phyloP scores from a whole-genome alignment of 2,888 invertebrate genomes.

The Macrosoma leucophasiata region DNA sequence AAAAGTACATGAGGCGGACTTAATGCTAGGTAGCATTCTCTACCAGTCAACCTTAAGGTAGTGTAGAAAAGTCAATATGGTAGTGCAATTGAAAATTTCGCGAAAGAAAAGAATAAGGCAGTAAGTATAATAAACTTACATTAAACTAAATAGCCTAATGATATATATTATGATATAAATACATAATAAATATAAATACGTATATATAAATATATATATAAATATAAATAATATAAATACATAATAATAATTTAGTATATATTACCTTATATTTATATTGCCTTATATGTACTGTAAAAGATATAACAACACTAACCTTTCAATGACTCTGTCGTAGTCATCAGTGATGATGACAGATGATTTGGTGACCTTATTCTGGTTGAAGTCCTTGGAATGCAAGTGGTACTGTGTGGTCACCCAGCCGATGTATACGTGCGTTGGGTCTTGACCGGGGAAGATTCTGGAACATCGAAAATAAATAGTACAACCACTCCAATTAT shows the following conservation, averaged over 20 bases:
- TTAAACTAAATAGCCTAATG: too few relatives aligned
- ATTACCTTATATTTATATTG: neutral
- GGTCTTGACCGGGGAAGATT: slow-evolving; percentile 96
- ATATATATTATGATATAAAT: too few relatives aligned
- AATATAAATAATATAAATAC: neutral
- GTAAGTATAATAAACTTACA: too few relatives aligned
- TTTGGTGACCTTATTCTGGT: slow-evolving; percentile 89
- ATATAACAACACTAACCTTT: slow-evolving; percentile 73
- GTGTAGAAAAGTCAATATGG: too few relatives aligned
- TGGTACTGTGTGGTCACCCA: slow-evolving; percentile 99
- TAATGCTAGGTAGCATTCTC: too few relatives aligned
- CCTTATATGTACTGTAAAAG: neutral
- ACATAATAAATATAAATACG: slow-evolving; percentile 17
- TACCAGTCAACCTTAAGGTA: too few relatives aligned
- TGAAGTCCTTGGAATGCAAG: slow-evolving; percentile 92
- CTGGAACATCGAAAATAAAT: too few relatives aligned
- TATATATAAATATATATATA: neutral
- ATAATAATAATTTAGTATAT: neutral
- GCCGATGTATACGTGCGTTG: slow-evolving; percentile 95
- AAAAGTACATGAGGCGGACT: too few relatives aligned
- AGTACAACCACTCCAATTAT: too few relatives aligned
- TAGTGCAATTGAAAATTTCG: too few relatives aligned
- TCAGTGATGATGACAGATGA: slow-evolving; percentile 88
- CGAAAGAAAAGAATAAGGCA: too few relatives aligned
- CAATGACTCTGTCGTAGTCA: slow-evolving; percentile 84